phyloP scores from a whole-genome alignment of 2,888 invertebrate genomes.

The Scaptomyza cyrtandrae region DNA sequence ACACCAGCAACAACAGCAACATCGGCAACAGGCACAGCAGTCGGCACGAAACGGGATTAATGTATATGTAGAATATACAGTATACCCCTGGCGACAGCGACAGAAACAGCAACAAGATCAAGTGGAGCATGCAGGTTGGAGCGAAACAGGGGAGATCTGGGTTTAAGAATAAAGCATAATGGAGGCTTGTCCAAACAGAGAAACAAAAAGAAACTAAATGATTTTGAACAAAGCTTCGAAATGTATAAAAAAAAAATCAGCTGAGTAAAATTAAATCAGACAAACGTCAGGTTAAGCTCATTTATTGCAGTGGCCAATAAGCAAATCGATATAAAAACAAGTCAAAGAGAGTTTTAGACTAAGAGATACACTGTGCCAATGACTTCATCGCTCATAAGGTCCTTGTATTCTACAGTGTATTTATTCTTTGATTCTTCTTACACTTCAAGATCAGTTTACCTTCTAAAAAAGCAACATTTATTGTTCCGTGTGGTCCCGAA shows the following conservation, averaged over 20 bases:
- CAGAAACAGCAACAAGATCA: conserved; percentile 74
- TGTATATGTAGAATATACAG: conserved; percentile 16
- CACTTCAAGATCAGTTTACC: neutral
- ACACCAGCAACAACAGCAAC: conserved; percentile 27
- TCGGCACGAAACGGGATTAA: conserved; percentile 65
- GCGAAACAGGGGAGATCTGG: neutral
- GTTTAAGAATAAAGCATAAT: conserved; percentile 20
- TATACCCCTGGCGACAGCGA: conserved; percentile 68
- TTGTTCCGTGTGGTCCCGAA: conserved; percentile 2
- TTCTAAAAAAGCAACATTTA: neutral
- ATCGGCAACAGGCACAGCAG: conserved; percentile 31
- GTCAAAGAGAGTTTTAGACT: too few relatives aligned
- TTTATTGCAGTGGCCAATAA: neutral
- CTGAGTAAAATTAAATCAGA: neutral
- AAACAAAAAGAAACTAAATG: conserved; percentile 3
- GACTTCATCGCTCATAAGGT: too few relatives aligned
- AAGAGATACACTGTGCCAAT: too few relatives aligned
- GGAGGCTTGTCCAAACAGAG: conserved; percentile 35
- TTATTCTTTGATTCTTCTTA: neutral
- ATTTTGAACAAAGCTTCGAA: too few relatives aligned
- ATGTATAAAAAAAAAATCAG: too few relatives aligned
- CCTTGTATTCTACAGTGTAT: neutral
- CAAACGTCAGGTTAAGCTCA: too few relatives aligned
- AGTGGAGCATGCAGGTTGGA: conserved; percentile 66
- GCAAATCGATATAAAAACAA: too few relatives aligned